Conservation (phyloP, 2,797 vertebrate genomes). For the Gallinago stenura region DNA sequence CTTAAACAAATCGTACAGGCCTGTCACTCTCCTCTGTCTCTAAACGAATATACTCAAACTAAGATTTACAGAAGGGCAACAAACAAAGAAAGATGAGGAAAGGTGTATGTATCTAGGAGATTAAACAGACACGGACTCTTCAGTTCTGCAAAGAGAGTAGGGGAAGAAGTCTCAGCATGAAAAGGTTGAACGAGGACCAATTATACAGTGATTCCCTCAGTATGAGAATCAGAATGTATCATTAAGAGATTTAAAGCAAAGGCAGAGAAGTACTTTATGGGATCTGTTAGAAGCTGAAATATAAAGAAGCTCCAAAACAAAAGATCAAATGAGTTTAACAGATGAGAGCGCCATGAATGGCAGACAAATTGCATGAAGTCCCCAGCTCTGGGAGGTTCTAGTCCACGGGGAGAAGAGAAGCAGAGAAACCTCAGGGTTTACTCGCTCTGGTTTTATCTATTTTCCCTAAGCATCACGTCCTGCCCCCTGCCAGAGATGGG, state of each 20-base stretch:
- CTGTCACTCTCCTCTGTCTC: neutral
- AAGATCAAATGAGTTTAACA: neutral
- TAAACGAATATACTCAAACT: neutral
- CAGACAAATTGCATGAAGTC: neutral
- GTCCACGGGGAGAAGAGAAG: neutral
- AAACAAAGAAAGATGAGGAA: neutral
- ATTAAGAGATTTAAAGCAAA: neutral
- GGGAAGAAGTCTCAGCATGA: neutral
- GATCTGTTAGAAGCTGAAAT: neutral
- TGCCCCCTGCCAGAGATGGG: neutral
- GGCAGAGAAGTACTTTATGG: neutral
- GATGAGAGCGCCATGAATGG: neutral
- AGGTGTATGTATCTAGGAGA: neutral
- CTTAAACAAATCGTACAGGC: neutral
- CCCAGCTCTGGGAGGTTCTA: neutral
- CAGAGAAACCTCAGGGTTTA: neutral
- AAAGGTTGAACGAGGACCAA: neutral
- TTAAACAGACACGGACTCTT: neutral
- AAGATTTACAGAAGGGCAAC: neutral
- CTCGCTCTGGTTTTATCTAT: neutral
- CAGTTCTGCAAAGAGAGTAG: neutral
- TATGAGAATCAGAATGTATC: neutral
- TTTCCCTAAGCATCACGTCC: neutral
- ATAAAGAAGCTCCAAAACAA: neutral
- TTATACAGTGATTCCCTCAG: neutral